Conservation (phyloP, 2,113 vertebrate species). For the Siphamia tubifer region DNA sequence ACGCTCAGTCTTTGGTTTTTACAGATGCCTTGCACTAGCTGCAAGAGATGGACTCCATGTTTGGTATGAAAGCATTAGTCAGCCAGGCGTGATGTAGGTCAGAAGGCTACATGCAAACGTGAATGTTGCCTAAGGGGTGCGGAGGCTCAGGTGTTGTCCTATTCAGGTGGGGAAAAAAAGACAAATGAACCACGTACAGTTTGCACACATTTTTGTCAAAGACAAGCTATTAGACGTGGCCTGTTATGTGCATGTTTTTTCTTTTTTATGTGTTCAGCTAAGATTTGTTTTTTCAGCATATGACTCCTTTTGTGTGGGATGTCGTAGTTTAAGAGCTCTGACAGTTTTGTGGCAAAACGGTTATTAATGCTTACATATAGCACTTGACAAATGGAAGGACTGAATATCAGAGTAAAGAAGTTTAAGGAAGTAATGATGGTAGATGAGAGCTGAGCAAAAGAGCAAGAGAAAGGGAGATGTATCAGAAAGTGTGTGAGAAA, state of each 20-base stretch:
- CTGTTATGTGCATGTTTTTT: background rate
- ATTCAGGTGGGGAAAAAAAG: background rate
- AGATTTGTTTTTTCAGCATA: too few relatives aligned
- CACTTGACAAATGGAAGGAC: constrained; percentile 11
- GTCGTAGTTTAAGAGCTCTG: too few relatives aligned
- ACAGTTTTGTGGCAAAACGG: too few relatives aligned
- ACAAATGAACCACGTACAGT: background rate
- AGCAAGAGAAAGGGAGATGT: background rate
- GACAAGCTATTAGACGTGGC: background rate
- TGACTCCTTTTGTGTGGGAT: too few relatives aligned
- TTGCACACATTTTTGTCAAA: background rate
- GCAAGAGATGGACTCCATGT: background rate
- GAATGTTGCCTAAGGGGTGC: background rate
- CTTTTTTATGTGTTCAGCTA: background rate
- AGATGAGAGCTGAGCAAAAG: background rate
- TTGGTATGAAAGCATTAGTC: background rate
- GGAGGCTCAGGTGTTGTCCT: constrained; percentile 32
- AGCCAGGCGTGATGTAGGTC: constrained; percentile 31
- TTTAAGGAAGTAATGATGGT: background rate
- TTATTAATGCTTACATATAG: background rate
- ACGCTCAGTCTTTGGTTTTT: background rate
- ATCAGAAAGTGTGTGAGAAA: background rate
- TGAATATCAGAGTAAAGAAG: background rate
- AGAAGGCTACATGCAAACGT: background rate
- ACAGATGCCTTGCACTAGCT: background rate